Conservation (phyloP, 2,888 invertebrate genomes). For the Mesopsocus fuscifrons region DNA sequence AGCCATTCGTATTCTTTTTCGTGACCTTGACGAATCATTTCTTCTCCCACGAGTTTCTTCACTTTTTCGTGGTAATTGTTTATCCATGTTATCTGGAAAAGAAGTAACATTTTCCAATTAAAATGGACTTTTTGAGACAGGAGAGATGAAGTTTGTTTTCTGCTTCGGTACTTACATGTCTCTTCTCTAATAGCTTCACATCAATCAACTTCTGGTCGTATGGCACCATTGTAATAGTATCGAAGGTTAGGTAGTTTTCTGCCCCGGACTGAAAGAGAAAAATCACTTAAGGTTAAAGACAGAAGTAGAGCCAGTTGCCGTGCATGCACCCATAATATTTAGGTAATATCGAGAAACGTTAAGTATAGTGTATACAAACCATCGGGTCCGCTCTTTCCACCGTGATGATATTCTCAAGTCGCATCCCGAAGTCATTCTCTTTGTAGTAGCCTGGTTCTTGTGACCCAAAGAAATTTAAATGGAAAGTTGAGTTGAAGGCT, state of each 20-base stretch:
- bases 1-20: conserved; percentile 7
- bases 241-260: conserved; percentile 24
- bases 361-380: too few species aligned
- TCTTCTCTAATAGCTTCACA: conserved; percentile 24
- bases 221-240: conserved; percentile 31
- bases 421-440: conserved; percentile 31
- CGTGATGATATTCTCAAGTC: conserved; percentile 29
- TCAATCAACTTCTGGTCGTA: conserved; percentile 30
- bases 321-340: too few species aligned
- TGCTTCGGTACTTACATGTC: conserved; percentile 27
- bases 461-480: conserved; percentile 22
- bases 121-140: too few species aligned
- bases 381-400: conserved; percentile 17
- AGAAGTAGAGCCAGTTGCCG: too few species aligned
- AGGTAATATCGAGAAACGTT: too few species aligned
- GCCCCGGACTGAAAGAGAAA: not conserved
- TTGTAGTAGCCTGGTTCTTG: conserved; percentile 35
- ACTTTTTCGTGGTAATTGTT: conserved; percentile 17
- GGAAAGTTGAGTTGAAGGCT: conserved; percentile 22
- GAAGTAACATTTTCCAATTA: too few species aligned
- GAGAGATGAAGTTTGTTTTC: too few species aligned
- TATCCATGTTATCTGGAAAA: conserved; percentile 18
- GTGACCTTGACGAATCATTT: conserved; percentile 9
- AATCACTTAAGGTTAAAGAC: too few species aligned
- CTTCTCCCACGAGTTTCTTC: conserved; percentile 15